phyloP scores from a whole-genome alignment of 1,140 invertebrate species.

The Oppia nitens region DNA sequence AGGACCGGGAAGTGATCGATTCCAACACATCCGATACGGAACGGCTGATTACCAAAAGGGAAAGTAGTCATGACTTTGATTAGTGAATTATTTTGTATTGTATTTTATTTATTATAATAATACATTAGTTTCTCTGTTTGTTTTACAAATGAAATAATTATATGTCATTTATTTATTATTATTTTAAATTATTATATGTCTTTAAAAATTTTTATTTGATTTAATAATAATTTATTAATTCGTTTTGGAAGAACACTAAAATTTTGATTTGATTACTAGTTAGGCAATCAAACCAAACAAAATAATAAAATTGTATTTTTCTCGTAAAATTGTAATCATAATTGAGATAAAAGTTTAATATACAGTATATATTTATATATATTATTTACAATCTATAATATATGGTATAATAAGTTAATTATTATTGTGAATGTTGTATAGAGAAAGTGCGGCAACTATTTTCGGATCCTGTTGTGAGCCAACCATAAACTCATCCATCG shows the following conservation, averaged over 20 bases:
- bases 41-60: constrained; percentile 40
- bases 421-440: constrained; percentile 24
- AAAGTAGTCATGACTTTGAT: constrained; percentile 54
- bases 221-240: too few species aligned
- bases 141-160: too few species aligned
- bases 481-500: constrained; percentile 93
- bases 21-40: constrained; percentile 42
- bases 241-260: background rate
- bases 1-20: too few species aligned
- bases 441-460: constrained; percentile 70
- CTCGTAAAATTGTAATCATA: too few species aligned
- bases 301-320: too few species aligned
- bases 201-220: too few species aligned
- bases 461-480: constrained; percentile 94
- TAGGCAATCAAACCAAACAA: too few species aligned
- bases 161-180: too few species aligned
- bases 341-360: too few species aligned
- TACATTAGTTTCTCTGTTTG: too few species aligned
- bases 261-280: background rate
- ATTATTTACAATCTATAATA: background rate
- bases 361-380: background rate
- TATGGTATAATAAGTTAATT: background rate
- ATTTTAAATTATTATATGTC: too few species aligned
- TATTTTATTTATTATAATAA: too few species aligned
- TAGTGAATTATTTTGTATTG: constrained; percentile 28